Base-by-base conservation (phyloP, 1,140 invertebrate genomes). In the Carposina sasakii region DNA sequence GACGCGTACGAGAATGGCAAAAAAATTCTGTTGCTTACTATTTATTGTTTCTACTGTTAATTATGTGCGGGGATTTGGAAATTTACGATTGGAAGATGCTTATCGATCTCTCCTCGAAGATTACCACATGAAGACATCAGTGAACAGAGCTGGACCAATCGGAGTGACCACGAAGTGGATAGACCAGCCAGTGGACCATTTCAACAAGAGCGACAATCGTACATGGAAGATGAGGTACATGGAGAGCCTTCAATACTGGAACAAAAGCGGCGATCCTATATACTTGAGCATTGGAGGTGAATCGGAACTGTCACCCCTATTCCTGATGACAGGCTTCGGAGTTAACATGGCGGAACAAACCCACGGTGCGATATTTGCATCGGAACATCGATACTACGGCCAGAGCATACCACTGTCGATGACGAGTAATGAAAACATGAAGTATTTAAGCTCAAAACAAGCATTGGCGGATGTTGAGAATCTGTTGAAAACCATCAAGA, bases 361-460 rank as follows among this genome's bases (percentile, higher is more conserved):
- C 1, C 4, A 46, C 22, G 42, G 48, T 10, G 54, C 44, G 15
- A 3, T 53, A n/a, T 46, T 57, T 15, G 43, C 15, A 6, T 12
- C 93, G 10, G 93, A 94, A 65, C 93, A 94, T 79, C 86, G 93
- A 42, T 94, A 87, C 71, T 94, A 94, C 74, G 93, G 93, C 20
- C 71, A 90, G 64, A 93, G 91, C 70, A 87, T 84, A 49, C 93
- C 93, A 1, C 89, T 89, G 22, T 48, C 66, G 89, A 90, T 81
- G 60, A 63, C 39, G 10, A 19, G 0, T 2, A 75, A 84, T n/a
- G 79, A 87, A 20, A 92, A 89, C 55, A 57, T 92, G n/a, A 62
- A 78, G 36, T 91, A 88, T 63, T 68, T 93, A 31, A 89, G 72
- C 60, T 89, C 89, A 16, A 88, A 90, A 44, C 91, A 93, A 71